Evolutionary conservation across 2,797 vertebrate genomes (phyloP).

Genomic region (Pyrrhura leucotis): DNA sequence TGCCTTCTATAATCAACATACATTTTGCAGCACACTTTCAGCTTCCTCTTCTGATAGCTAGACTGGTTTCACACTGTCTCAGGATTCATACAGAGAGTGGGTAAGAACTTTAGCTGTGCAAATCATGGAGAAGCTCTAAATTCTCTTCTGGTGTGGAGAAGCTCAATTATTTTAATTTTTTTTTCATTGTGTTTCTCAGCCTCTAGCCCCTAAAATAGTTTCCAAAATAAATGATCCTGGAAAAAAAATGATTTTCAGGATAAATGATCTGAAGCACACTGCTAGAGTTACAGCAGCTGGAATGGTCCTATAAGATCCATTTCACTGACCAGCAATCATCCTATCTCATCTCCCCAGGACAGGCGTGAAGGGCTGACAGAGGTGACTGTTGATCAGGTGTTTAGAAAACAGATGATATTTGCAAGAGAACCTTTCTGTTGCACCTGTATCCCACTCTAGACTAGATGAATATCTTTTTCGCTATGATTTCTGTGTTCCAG

Average conservation of each 20-base stretch:
- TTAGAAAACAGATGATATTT: background rate
- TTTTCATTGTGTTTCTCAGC: background rate
- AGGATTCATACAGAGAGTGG: background rate
- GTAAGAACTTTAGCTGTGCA: background rate
- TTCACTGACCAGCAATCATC: background rate
- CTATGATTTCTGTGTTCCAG: background rate
- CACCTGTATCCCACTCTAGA: background rate
- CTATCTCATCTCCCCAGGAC: background rate
- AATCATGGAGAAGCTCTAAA: background rate
- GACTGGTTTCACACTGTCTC: background rate
- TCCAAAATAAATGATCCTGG: background rate
- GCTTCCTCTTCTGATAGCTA: background rate
- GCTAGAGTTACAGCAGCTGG: background rate
- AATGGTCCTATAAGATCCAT: background rate
- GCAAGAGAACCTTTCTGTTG: background rate
- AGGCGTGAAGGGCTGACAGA: background rate
- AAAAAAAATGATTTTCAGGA: constrained; percentile 13
- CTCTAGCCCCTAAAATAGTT: background rate
- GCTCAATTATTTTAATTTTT: background rate
- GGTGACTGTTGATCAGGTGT: background rate
- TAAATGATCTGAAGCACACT: background rate
- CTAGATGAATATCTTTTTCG: background rate
- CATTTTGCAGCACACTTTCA: background rate
- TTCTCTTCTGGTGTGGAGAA: background rate
- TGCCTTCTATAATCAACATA: rapidly evolving